Base-by-base conservation (phyloP, 2,888 invertebrate genomes). In the Synanthedon myopaeformis region DNA sequence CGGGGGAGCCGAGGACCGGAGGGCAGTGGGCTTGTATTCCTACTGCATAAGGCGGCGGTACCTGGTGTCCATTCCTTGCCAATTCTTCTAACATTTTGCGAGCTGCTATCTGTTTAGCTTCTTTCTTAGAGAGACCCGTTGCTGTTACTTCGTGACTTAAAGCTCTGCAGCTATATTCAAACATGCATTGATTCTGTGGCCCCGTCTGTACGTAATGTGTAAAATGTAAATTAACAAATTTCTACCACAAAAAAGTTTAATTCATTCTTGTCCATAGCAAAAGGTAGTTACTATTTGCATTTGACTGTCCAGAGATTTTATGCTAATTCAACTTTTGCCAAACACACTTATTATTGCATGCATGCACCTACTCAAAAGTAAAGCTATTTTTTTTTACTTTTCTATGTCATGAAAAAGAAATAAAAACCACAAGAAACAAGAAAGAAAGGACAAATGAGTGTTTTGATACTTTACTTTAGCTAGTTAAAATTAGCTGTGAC, bases 21-120 rank as follows among this genome's bases (percentile, higher is more conserved):
- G 45, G 2, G 14, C 45, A n/a, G 14, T 8, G 42, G 2, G 13
- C 8, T 14, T 2, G 45, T n/a, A n/a, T 4, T 6, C 6, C 52
- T 19, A 42, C 35, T 56, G 59, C 55, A 62, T 63, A 76, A n/a
- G 78, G 74, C 6, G 51, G 48, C 14, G 79, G 76, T 59, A 77
- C 79, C 42, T 65, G 58, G 54, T 72, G 57, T 0, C 85, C 86
- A 14, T 66, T 57, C 13, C 67, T 65, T 42, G 79, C 72, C 49
- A 90, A 71, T 49, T 62, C 57, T 56, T 70, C 66, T 55, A 91
- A 73, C 66, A 89, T 82, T 55, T 76, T 71, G 2, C 78, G 77
- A 17, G 91, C 91, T 6, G 88, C 90, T 61, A 88, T 87, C 64
- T 91, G 91, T 69, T 91, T 91, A 8, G 90, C 90, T 57, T 90